A percentile compares a stretch with the other conserved stretches of the same genome.
phyloP scores from a whole-genome alignment of 2,113 vertebrate species.

The Uropsilus gracilis region DNA sequence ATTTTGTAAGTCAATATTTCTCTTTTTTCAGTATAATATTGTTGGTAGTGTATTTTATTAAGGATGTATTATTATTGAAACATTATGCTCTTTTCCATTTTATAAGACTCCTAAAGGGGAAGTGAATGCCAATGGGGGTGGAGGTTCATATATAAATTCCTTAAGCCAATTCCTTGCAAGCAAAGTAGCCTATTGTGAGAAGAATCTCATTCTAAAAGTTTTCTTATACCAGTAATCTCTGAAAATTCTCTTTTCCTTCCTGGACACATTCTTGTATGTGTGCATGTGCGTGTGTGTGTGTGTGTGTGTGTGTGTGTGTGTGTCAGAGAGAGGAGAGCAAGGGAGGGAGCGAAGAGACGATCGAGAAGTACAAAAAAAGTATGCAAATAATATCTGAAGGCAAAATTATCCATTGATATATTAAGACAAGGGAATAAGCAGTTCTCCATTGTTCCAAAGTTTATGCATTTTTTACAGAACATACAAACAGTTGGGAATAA shows the following conservation, averaged over 20 bases:
- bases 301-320: background rate
- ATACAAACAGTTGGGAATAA: background rate
- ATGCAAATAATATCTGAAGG: background rate
- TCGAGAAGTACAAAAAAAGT: background rate
- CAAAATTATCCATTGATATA: background rate
- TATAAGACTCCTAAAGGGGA: background rate
- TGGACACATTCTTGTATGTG: background rate
- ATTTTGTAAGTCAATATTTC: slow-evolving; percentile 16
- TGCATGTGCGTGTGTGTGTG: background rate
- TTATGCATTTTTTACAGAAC: background rate
- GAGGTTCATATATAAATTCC: background rate
- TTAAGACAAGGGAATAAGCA: background rate
- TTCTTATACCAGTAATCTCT: background rate
- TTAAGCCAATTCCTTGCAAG: background rate
- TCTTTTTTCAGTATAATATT: background rate
- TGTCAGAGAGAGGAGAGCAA: background rate
- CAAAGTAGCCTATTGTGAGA: background rate
- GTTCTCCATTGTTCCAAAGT: background rate
- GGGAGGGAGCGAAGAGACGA: background rate
- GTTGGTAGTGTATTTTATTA: background rate
- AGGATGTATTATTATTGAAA: background rate
- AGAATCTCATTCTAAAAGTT: background rate
- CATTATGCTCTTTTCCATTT: slow-evolving; percentile 8
- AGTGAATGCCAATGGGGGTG: background rate
- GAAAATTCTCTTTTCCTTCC: background rate